Evolutionary conservation across 2,888 invertebrate genomes (phyloP).

Genomic region (Hirtodrosophila trivittata): DNA sequence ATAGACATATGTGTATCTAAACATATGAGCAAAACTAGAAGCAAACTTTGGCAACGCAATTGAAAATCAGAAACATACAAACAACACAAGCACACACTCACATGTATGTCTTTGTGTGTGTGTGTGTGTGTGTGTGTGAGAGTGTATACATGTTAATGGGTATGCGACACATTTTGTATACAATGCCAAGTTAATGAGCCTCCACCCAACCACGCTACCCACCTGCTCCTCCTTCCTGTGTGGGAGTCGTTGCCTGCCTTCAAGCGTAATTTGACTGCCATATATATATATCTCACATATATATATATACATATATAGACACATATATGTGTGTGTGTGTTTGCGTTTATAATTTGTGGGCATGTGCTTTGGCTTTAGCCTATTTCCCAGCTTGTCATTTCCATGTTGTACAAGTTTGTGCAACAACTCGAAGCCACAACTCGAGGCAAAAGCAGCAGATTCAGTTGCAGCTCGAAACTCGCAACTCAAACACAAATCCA

Average conservation of each 20-base stretch:
- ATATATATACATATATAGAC: not conserved
- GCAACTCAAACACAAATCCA: slow-evolving; percentile 55
- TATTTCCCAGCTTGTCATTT: slow-evolving; percentile 63
- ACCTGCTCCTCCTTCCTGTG: not conserved
- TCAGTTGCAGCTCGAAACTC: slow-evolving; percentile 12
- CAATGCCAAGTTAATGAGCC: slow-evolving; percentile 70
- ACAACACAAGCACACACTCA: slow-evolving; percentile 7
- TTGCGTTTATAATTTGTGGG: slow-evolving; percentile 4
- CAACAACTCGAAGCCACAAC: slow-evolving; percentile 63
- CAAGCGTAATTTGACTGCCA: slow-evolving; percentile 37
- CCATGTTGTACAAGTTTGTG: slow-evolving; percentile 70
- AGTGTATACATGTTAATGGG: slow-evolving; percentile 19
- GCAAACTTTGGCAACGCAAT: slow-evolving; percentile 46
- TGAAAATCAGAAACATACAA: slow-evolving; percentile 45
- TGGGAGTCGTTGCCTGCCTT: slow-evolving; percentile 29
- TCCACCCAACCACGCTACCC: slow-evolving; percentile 16
- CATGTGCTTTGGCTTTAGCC: slow-evolving; percentile 38
- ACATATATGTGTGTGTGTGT: slow-evolving; percentile 13
- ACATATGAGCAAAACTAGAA: slow-evolving; percentile 33
- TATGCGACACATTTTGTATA: slow-evolving; percentile 48
- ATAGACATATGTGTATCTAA: too few species aligned
- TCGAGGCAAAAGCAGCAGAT: slow-evolving; percentile 27
- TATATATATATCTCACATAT: slow-evolving; percentile 4
- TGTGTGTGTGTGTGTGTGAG: too few species aligned
- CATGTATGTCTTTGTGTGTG: too few species aligned